Evolutionary conservation across 2,797 vertebrate genomes (phyloP).

Genomic region (Cyclura pinguis): DNA sequence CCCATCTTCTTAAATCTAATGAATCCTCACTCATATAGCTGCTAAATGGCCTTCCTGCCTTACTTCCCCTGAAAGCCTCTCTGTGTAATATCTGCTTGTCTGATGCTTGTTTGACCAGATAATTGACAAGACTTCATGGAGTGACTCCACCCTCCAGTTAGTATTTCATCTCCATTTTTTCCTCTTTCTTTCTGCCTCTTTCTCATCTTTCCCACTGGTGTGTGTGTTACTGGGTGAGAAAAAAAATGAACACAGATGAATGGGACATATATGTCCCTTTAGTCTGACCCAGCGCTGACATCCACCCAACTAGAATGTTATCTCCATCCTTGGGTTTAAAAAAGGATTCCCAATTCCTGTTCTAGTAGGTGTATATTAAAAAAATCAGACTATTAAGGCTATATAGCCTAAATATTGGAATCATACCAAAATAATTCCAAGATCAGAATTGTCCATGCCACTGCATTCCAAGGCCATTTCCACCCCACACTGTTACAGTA

Average conservation of each 20-base stretch:
- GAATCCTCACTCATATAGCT: slow-evolving; percentile 45
- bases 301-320: not conserved
- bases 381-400: not conserved
- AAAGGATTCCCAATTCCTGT: not conserved
- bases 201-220: not conserved
- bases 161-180: not conserved
- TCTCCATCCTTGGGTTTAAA: not conserved
- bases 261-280: not conserved
- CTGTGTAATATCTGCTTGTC: slow-evolving; percentile 58
- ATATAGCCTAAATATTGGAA: too few species aligned
- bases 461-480: too few species aligned
- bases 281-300: not conserved
- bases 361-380: not conserved
- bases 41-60: slow-evolving; percentile 63
- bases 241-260: not conserved
- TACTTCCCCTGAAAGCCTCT: slow-evolving; percentile 50
- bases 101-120: slow-evolving; percentile 41
- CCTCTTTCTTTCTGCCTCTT: too few species aligned
- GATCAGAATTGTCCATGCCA: too few species aligned
- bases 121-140: slow-evolving; percentile 59
- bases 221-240: not conserved
- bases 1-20: slow-evolving; percentile 49
- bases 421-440: too few species aligned
- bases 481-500: too few species aligned
- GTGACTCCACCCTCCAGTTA: slow-evolving; percentile 42